These are phyloP conservation scores for Labia minor DNA, from an alignment of 2,888 invertebrate species.

Conservation along the genomic window DNA sequence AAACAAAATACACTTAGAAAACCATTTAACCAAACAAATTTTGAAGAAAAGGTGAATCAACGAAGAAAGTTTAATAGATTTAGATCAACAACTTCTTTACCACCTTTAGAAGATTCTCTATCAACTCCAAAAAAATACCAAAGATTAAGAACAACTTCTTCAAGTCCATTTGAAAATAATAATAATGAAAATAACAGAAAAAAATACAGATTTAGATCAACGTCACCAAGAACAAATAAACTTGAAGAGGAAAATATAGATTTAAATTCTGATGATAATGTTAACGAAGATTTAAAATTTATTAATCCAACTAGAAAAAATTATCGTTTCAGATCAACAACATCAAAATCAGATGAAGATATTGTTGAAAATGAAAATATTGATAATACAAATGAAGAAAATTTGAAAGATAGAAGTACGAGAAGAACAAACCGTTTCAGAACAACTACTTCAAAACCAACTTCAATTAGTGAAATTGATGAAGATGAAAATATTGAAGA, in stretches of 20 bases:
- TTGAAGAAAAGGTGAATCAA: neutral
- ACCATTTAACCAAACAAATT: neutral
- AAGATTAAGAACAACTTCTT: neutral
- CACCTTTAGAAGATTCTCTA: neutral
- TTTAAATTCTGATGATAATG: too few relatives aligned
- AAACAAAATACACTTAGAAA: neutral
- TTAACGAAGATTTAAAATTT: too few relatives aligned
- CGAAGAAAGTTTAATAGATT: neutral
- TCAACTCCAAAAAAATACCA: neutral
- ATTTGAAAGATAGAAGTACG: too few relatives aligned
- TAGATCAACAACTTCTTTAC: neutral
- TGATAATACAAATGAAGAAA: too few relatives aligned
- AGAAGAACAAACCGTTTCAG: neutral
- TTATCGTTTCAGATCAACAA: neutral
- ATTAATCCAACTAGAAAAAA: neutral
- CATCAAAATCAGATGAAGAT: neutral
- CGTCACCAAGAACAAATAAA: too few relatives aligned
- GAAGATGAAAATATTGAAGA: neutral
- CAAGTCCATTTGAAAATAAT: too few relatives aligned
- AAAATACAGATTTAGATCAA: too few relatives aligned
- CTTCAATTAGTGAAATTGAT: too few relatives aligned
- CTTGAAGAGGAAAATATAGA: too few relatives aligned
- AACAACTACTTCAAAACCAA: neutral
- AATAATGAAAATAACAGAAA: neutral
- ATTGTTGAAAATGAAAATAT: too few relatives aligned